These are phyloP conservation scores for Chrysaora quinquecirrha DNA, from an alignment of 30 jellyfish, hydroid and myxozoan genomes.

Conservation along the genomic window DNA sequence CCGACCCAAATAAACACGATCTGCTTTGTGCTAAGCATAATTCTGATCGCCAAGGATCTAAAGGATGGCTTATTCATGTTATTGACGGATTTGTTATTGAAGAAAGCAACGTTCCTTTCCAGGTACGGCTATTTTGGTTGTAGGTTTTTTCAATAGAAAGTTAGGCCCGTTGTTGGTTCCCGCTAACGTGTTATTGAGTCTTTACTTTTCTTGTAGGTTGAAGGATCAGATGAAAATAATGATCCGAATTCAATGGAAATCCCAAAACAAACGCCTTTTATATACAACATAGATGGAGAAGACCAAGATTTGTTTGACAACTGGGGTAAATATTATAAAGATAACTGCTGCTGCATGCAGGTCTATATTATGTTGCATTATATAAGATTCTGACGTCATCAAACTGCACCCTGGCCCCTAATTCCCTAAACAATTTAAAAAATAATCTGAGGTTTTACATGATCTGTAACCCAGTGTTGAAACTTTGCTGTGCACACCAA, in stretches of 20 bases:
- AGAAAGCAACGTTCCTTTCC: slow-evolving; percentile 92
- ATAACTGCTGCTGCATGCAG: no score
- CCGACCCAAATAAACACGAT: slow-evolving; percentile 39
- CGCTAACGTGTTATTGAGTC: not conserved
- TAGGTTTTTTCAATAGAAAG: not conserved
- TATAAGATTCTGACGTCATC: no score
- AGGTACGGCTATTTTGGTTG: slow-evolving; percentile 77
- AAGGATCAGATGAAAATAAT: slow-evolving; percentile 65
- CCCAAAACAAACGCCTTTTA: slow-evolving; percentile 39
- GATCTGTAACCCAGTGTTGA: no score
- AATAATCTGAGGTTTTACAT: no score
- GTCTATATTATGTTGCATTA: no score
- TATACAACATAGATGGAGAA: slow-evolving; percentile 40
- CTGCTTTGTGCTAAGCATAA: slow-evolving; percentile 66
- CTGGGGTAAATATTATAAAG: slow-evolving; percentile 9
- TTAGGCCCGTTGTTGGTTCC: not conserved
- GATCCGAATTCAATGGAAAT: slow-evolving; percentile 72
- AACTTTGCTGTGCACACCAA: no score
- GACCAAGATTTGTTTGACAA: slow-evolving; percentile 15
- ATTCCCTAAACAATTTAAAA: no score
- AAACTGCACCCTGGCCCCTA: no score
- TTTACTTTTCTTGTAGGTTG: slow-evolving; percentile 4
- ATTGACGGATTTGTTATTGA: slow-evolving; percentile 93
- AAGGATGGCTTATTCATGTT: slow-evolving; percentile 83
- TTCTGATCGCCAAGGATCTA: slow-evolving; percentile 21